Evolutionary conservation across 1,140 invertebrate species (phyloP).

Genomic region (Philotrypesis tridentata): DNA sequence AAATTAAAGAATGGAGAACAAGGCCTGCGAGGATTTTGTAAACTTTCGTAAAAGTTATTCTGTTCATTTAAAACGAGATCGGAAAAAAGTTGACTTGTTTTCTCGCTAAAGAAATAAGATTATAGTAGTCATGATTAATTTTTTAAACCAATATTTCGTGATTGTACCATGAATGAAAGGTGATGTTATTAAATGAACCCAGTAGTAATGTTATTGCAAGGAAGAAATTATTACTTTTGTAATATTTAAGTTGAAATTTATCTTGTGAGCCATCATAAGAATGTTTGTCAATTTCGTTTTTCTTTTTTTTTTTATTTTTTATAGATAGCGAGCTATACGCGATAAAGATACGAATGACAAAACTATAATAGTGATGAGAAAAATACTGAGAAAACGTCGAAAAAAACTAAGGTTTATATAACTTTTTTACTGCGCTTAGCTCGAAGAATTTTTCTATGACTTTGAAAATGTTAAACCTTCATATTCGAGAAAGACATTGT

Average conservation of each 20-base stretch:
- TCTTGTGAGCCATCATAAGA: constrained; percentile 9
- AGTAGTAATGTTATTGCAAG: constrained; percentile 32
- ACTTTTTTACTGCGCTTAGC: constrained; percentile 46
- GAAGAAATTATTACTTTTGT: constrained; percentile 34
- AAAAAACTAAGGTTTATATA: constrained; percentile 53
- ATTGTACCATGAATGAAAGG: neutral
- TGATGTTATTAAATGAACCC: constrained; percentile 26
- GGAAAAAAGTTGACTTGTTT: constrained; percentile 34
- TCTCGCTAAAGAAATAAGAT: constrained; percentile 9
- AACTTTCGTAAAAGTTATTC: constrained; percentile 25
- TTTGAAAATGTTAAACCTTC: constrained; percentile 54
- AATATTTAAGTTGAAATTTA: constrained; percentile 40
- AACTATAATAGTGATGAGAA: constrained; percentile 45
- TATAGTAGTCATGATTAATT: constrained; percentile 15
- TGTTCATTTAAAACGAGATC: constrained; percentile 17
- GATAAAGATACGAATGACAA: constrained; percentile 20
- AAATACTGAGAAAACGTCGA: constrained; percentile 42
- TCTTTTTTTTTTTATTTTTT: constrained; percentile 24
- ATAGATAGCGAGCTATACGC: constrained; percentile 20
- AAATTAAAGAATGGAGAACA: constrained; percentile 27
- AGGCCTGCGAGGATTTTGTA: constrained; percentile 32
- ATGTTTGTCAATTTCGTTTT: constrained; percentile 31
- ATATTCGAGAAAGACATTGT: constrained; percentile 53
- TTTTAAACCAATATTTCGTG: constrained; percentile 25
- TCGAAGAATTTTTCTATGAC: constrained; percentile 46